Conservation (phyloP, 1,140 invertebrate species). For the Zelostemma sp. region DNA sequence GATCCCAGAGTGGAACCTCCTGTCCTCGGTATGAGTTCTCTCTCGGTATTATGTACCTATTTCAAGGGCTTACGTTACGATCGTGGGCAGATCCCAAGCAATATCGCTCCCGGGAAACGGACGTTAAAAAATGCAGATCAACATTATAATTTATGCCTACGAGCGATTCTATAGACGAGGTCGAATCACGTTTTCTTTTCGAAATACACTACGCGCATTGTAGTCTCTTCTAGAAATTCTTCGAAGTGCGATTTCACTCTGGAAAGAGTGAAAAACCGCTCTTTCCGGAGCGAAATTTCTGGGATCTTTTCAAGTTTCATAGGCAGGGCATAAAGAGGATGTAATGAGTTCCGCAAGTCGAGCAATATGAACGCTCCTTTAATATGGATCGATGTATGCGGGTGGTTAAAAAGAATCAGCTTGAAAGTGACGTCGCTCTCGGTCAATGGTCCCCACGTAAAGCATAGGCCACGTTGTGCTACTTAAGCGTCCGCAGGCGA, state of each 20-base stretch:
- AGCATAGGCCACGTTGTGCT: constrained; percentile 21
- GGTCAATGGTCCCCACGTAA: constrained; percentile 47
- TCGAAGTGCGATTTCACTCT: too few species aligned
- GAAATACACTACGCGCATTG: too few species aligned
- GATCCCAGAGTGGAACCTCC: constrained; percentile 42
- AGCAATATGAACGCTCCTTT: constrained; percentile 36
- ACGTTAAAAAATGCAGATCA: too few species aligned
- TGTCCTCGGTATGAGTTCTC: constrained; percentile 39
- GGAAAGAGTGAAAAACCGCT: too few species aligned
- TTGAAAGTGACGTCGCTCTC: constrained; percentile 40
- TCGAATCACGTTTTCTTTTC: too few species aligned
- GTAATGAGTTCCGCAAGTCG: not conserved
- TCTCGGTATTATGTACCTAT: constrained; percentile 37
- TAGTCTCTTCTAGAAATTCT: too few species aligned
- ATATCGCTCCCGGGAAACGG: not conserved
- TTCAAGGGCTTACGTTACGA: constrained; percentile 28
- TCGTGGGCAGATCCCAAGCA: constrained; percentile 22
- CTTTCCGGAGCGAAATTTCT: too few species aligned
- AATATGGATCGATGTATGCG: constrained; percentile 45
- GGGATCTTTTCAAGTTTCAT: too few species aligned
- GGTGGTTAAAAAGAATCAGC: constrained; percentile 38
- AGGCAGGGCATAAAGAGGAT: too few species aligned
- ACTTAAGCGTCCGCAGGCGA: constrained; percentile 21
- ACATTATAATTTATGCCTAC: too few species aligned
- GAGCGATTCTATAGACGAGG: too few species aligned